Evolutionary conservation across 2,888 invertebrate species (phyloP), one percentile per base, ranked within the genome.

Genomic region (Odontomyia ornata): DNA sequence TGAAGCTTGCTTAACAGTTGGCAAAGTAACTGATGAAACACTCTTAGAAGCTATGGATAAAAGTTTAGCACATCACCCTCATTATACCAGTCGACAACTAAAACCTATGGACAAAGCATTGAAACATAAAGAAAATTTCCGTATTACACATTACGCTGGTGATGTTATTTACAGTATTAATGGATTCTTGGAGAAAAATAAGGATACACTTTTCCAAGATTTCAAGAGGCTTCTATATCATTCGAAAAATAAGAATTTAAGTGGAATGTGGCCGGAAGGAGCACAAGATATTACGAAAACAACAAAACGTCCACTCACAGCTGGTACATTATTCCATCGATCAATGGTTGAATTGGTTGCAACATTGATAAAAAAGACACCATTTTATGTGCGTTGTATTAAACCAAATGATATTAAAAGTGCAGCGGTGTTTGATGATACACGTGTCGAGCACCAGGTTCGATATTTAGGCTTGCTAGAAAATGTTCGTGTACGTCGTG

Each of bases 181-280:
- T 15, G 97, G 97, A 0, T 99, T 99, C 88, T 91, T 99, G 87
- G 98, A 99, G 86, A 99, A 99, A 88, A 99, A 99, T 88, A 96
- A 94, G 86, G 99, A 99, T 86, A 95, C 95, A 0, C 89, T 99
- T 69, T 99, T 96, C 89, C 98, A 98, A 89, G 98, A 99, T 87
- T 95, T 99, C 83, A 99, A 98, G 88, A 89, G 99, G 30, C 88
- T 99, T 77, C 89, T 98, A 80, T 97, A 92, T 87, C 92, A 93
- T 83, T 97, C 97, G 67, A 89, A 88, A 77, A 94, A 96, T 87
- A 84, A 88, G 23, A 91, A 95, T 80, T 89, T 99, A 57, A 91
- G 91, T 60, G 88, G 89, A 78, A 97, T 99, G 97, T 99, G 98
- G 97, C 98, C 98, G 0, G 99, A 99, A 86, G 99, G 99, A 30